Evolutionary conservation across 2,888 invertebrate species (phyloP).

Genomic region (Rapana venosa): DNA sequence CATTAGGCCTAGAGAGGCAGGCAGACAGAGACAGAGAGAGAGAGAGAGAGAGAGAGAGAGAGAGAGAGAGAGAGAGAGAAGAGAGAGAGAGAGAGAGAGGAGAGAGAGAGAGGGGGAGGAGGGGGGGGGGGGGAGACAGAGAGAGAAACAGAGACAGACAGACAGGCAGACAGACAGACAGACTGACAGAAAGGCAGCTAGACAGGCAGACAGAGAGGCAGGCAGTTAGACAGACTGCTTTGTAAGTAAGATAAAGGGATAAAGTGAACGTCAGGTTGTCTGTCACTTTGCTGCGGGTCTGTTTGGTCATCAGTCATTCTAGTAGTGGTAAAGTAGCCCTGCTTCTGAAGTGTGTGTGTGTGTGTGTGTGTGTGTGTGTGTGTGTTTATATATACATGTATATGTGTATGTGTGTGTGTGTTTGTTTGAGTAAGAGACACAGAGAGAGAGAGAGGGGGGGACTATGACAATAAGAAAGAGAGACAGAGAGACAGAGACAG

Average conservation of each 20-base stretch:
- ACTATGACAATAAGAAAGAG: too few relatives aligned
- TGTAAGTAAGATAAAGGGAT: too few relatives aligned
- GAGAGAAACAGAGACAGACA: too few relatives aligned
- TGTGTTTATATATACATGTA: not conserved
- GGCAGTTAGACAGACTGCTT: not conserved
- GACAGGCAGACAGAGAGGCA: constrained; percentile 17
- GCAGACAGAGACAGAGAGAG: not conserved
- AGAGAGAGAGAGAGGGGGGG: not conserved
- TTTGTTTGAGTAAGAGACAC: not conserved
- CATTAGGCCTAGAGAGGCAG: not conserved
- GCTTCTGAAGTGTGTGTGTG: not conserved
- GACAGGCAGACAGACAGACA: too few relatives aligned
- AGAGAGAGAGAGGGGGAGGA: not conserved
- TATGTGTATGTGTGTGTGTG: not conserved
- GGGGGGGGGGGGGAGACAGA: too few relatives aligned
- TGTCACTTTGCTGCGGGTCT: too few relatives aligned
- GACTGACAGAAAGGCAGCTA: too few relatives aligned
- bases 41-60: constrained; percentile 8
- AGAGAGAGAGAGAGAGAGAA: not conserved
- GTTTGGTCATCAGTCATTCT: too few relatives aligned
- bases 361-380: constrained; percentile 23
- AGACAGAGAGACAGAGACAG: too few relatives aligned
- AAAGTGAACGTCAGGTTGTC: too few relatives aligned
- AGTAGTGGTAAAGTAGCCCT: too few relatives aligned
- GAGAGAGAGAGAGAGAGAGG: not conserved